phyloP scores from a whole-genome alignment of 2,113 vertebrate species.

The Rattus rattus region DNA sequence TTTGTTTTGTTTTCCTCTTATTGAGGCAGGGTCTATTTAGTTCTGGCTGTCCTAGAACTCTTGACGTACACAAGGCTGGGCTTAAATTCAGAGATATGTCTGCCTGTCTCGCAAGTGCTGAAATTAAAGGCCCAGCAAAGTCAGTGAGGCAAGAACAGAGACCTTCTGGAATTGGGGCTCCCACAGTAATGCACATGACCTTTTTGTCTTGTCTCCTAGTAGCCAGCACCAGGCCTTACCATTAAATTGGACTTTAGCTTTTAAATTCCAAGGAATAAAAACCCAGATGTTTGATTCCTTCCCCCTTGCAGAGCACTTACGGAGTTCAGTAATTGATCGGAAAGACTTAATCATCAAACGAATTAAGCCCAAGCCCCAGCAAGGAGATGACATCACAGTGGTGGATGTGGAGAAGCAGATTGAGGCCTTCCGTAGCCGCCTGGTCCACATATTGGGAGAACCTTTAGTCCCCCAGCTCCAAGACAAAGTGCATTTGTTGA shows the following conservation, averaged over 20 bases:
- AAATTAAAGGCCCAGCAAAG: not conserved
- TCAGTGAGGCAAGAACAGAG: not conserved
- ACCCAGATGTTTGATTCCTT: not conserved
- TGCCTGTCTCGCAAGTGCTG: not conserved
- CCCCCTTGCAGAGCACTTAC: constrained; percentile 85
- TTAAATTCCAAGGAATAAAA: not conserved
- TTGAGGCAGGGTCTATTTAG: not conserved
- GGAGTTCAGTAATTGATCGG: constrained; percentile 83
- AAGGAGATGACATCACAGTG: constrained; percentile 85
- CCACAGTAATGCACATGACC: not conserved
- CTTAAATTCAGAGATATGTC: not conserved
- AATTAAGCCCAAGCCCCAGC: constrained; percentile 84
- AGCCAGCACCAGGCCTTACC: not conserved
- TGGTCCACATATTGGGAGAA: constrained; percentile 85
- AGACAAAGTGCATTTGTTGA: constrained; percentile 87
- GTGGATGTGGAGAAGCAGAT: constrained; percentile 86
- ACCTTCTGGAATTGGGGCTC: not conserved
- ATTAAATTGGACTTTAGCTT: not conserved
- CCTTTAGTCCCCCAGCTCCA: constrained; percentile 87
- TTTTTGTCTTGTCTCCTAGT: not conserved
- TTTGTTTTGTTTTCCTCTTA: not conserved
- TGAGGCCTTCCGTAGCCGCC: constrained; percentile 85
- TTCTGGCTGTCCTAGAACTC: not conserved
- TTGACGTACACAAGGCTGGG: not conserved
- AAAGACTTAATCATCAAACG: constrained; percentile 84